phyloP scores from a whole-genome alignment of 2,797 vertebrate species.

The Lepus townsendii region DNA sequence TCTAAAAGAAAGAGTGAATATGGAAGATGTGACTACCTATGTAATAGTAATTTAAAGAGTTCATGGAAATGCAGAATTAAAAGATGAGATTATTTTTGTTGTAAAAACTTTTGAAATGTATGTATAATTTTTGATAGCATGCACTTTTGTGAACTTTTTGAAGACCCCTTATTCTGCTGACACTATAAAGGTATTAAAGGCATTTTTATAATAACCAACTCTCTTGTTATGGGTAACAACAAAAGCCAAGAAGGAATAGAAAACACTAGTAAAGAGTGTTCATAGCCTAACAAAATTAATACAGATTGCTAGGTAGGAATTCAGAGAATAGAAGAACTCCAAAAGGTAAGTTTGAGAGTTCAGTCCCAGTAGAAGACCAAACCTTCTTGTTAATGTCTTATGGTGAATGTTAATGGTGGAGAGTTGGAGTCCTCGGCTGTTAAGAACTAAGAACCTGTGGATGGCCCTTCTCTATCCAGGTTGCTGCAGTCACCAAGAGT shows the following conservation, averaged over 20 bases:
- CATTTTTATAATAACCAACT: not conserved
- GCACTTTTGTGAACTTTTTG: no score
- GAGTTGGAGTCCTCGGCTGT: no score
- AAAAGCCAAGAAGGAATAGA: not conserved
- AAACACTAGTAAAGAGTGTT: not conserved
- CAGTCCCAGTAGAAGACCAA: not conserved
- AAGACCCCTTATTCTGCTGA: no score
- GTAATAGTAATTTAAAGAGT: no score
- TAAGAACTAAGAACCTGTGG: not conserved
- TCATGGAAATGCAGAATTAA: no score
- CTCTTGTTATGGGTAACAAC: not conserved
- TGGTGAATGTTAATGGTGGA: no score
- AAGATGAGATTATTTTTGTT: no score
- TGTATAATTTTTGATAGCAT: no score
- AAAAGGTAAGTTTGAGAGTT: not conserved
- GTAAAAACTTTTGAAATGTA: no score
- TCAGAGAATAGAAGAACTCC: not conserved
- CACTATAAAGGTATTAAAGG: not conserved
- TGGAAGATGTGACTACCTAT: not conserved
- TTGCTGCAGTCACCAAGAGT: not conserved
- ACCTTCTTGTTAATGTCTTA: not conserved
- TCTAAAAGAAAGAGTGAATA: not conserved
- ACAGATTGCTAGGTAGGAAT: not conserved
- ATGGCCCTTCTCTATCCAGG: not conserved
- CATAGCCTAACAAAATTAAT: not conserved